phyloP scores from a whole-genome alignment of 2,113 vertebrate genomes.

The Procavia capensis region DNA sequence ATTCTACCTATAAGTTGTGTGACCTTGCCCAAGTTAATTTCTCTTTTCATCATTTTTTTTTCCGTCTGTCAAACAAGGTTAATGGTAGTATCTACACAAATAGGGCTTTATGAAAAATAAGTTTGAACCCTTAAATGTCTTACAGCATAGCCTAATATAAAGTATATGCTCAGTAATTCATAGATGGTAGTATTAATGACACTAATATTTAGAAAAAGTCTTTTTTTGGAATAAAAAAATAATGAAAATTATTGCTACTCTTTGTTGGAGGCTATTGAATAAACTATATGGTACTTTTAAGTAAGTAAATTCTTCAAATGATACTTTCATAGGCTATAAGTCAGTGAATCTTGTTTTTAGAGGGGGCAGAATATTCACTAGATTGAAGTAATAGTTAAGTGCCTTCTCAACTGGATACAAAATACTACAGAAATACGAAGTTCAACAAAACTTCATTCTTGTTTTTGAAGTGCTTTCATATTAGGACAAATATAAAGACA shows the following conservation, averaged over 20 bases:
- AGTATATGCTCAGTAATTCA: conserved; percentile 17
- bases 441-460: conserved; percentile 8
- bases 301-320: background rate
- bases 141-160: background rate
- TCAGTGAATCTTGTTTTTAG: conserved; percentile 43
- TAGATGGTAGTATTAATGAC: background rate
- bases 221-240: conserved; percentile 17
- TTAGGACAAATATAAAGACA: conserved; percentile 34
- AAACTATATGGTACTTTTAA: background rate
- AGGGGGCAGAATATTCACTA: background rate
- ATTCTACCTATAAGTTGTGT: background rate
- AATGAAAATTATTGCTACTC: background rate
- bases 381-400: background rate
- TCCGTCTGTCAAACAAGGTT: background rate
- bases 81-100: background rate
- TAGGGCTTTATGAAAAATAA: conserved; percentile 23
- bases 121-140: background rate
- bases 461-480: background rate
- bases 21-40: background rate
- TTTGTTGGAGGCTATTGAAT: background rate
- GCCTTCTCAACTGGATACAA: conserved; percentile 12
- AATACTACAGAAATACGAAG: conserved; percentile 1
- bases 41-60: conserved; percentile 45
- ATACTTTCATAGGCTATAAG: background rate
- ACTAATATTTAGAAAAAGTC: background rate